phyloP scores from a whole-genome alignment of 1,140 invertebrate species.

The Bombus cullumanus region DNA sequence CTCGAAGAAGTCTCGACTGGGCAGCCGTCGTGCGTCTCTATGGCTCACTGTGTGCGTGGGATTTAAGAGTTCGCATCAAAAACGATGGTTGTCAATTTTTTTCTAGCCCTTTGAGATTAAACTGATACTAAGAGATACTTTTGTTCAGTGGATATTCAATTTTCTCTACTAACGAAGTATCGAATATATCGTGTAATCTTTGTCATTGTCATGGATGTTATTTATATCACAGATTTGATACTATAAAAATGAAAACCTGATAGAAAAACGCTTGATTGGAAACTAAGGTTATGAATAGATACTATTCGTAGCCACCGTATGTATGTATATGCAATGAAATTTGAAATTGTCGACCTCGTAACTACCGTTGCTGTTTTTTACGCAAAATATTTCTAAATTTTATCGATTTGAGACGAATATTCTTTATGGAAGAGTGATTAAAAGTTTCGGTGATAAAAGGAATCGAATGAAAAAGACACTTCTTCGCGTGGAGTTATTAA shows the following conservation, averaged over 20 bases:
- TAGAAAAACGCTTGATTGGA: no score
- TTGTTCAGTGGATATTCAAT: no score
- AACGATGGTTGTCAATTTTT: background rate
- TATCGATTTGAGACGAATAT: background rate
- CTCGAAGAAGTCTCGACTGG: background rate
- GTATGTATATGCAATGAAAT: no score
- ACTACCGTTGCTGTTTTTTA: no score
- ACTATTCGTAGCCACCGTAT: no score
- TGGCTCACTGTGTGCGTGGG: background rate
- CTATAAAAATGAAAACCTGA: no score
- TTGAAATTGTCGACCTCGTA: no score
- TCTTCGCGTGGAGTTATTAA: conserved; percentile 35
- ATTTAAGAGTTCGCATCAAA: background rate
- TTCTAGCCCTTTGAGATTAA: background rate
- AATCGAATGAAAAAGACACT: background rate
- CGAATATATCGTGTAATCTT: no score
- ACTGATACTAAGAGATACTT: background rate
- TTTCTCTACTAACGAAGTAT: no score
- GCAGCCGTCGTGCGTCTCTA: background rate
- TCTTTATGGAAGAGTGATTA: background rate
- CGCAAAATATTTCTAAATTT: background rate
- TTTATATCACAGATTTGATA: no score
- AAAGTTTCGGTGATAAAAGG: background rate
- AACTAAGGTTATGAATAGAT: no score
- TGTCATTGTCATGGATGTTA: no score